These are phyloP conservation scores for Diaperis boleti DNA, from an alignment of 2,888 invertebrate species.

Conservation along the genomic window DNA sequence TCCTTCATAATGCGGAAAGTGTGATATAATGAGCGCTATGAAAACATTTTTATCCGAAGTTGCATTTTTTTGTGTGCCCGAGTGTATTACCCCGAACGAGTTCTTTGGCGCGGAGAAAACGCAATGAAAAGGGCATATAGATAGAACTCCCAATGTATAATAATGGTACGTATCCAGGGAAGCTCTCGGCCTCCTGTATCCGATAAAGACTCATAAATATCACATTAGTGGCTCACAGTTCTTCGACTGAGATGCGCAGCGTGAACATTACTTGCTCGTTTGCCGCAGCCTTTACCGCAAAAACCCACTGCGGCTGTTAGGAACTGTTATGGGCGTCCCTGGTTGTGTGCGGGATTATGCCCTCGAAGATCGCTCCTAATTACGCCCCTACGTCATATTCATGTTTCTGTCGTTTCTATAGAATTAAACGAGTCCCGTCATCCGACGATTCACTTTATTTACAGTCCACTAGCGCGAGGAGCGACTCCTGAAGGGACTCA, in stretches of 20 bases:
- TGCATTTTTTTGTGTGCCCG: too few relatives aligned
- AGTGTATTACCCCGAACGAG: slow-evolving; percentile 25
- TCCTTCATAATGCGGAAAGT: too few relatives aligned
- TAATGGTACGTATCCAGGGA: slow-evolving; percentile 57
- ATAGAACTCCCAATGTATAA: slow-evolving; percentile 55
- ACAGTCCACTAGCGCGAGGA: slow-evolving; percentile 18
- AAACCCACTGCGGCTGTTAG: slow-evolving; percentile 57
- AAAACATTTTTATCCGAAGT: too few relatives aligned
- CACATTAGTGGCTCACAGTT: slow-evolving; percentile 63
- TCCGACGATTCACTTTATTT: slow-evolving; percentile 30
- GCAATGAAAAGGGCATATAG: slow-evolving; percentile 38
- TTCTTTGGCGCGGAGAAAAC: slow-evolving; percentile 10
- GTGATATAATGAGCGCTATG: too few relatives aligned
- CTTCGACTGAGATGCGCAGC: slow-evolving; percentile 60
- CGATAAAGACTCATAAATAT: slow-evolving; percentile 65
- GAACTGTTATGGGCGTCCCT: slow-evolving; percentile 54
- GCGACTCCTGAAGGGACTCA: slow-evolving; percentile 22
- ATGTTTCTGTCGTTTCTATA: slow-evolving; percentile 44
- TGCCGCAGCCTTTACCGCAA: slow-evolving; percentile 62
- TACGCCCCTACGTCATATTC: slow-evolving; percentile 53
- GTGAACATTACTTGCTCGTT: slow-evolving; percentile 65
- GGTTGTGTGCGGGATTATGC: slow-evolving; percentile 48
- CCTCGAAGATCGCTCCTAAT: slow-evolving; percentile 48
- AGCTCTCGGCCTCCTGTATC: slow-evolving; percentile 55
- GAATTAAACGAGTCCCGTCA: slow-evolving; percentile 40